These are phyloP conservation scores for Neofelis nebulosa DNA, from an alignment of 2,113 vertebrate species.

Conservation along the genomic window DNA sequence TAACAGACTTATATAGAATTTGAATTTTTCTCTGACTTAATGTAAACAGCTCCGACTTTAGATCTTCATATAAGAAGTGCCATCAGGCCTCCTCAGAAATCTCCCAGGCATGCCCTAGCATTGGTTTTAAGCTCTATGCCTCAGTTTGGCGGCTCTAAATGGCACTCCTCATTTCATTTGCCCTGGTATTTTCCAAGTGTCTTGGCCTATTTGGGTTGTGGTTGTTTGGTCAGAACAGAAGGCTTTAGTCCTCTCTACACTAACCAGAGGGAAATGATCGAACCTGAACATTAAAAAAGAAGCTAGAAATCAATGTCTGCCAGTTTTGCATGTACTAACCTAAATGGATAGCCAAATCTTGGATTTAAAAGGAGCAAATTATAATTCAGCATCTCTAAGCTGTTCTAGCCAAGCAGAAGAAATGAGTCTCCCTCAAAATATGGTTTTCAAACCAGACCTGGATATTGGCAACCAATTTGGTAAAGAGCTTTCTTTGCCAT, in stretches of 20 bases:
- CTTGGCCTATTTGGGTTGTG: slow-evolving; percentile 66
- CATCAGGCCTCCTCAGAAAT: background rate
- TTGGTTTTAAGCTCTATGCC: background rate
- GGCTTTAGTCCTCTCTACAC: slow-evolving; percentile 64
- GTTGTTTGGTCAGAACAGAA: slow-evolving; percentile 74
- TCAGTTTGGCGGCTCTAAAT: background rate
- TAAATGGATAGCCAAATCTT: slow-evolving; percentile 70
- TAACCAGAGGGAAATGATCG: slow-evolving; percentile 73
- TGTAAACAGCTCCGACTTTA: background rate
- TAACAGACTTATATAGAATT: background rate
- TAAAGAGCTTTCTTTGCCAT: slow-evolving; percentile 26
- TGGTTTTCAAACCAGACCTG: slow-evolving; percentile 17
- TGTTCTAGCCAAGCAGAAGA: slow-evolving; percentile 22
- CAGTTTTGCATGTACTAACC: slow-evolving; percentile 55
- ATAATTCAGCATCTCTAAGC: slow-evolving; percentile 24
- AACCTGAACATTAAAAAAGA: slow-evolving; percentile 69
- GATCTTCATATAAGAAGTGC: background rate
- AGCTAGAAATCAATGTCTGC: slow-evolving; percentile 58
- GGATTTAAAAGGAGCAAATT: slow-evolving; percentile 41
- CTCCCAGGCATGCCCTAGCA: background rate
- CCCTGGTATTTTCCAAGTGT: slow-evolving; percentile 62
- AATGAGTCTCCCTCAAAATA: background rate
- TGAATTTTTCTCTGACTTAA: background rate
- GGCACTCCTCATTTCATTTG: slow-evolving; percentile 46
- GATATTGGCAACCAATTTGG: background rate